These are phyloP conservation scores for Xiphophorus birchmanni DNA, from an alignment of 2,797 vertebrate species.

Conservation along the genomic window DNA sequence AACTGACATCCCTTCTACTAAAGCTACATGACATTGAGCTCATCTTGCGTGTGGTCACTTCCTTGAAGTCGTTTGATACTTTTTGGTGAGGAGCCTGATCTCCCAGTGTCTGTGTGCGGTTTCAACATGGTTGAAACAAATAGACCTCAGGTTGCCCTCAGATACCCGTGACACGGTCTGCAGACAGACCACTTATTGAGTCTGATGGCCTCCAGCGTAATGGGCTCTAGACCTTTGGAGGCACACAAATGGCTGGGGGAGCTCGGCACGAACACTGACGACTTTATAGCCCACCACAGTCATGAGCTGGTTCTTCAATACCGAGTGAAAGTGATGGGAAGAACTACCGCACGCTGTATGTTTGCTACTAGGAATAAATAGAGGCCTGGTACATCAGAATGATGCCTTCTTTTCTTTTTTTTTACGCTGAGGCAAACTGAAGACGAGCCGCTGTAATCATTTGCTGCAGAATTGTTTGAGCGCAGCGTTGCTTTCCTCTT, in stretches of 20 bases:
- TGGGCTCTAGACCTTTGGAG: conserved; percentile 17
- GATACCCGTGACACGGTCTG: conserved; percentile 60
- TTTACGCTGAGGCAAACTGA: conserved; percentile 21
- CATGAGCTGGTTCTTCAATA: conserved; percentile 30
- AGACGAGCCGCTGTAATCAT: conserved; percentile 5
- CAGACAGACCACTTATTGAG: conserved; percentile 52
- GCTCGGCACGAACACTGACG: conserved; percentile 17
- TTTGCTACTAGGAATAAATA: conserved; percentile 4
- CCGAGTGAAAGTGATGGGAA: background rate
- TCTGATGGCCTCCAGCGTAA: conserved; percentile 38
- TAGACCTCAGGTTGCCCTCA: conserved; percentile 7
- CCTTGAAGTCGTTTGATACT: background rate
- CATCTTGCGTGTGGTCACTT: background rate
- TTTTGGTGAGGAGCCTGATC: conserved; percentile 4
- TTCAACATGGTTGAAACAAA: conserved; percentile 1
- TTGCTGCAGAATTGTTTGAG: conserved; percentile 18
- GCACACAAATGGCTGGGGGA: conserved; percentile 1
- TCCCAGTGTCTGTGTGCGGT: background rate
- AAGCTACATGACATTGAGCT: background rate
- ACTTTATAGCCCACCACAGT: conserved; percentile 22
- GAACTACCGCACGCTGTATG: background rate
- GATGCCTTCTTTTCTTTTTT: background rate
- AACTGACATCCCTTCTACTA: background rate
- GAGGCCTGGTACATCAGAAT: background rate
- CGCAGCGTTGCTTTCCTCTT: background rate